Evolutionary conservation across 2,888 invertebrate genomes (phyloP).

Genomic region (Pseudanteris insignis): DNA sequence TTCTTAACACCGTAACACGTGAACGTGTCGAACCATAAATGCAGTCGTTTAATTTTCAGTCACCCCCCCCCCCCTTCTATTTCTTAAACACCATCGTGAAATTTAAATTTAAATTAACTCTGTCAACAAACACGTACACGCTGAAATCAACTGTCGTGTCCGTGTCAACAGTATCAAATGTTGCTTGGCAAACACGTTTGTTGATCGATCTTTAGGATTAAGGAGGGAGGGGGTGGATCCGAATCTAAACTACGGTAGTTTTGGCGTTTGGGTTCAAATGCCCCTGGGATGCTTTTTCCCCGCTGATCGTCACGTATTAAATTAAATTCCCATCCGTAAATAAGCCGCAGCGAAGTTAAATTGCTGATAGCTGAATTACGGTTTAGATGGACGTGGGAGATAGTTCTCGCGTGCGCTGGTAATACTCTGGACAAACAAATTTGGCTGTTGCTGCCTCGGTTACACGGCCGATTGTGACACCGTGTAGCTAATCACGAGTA

Average conservation of each 20-base stretch:
- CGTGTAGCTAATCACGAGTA: constrained; percentile 17
- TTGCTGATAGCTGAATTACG: constrained; percentile 15
- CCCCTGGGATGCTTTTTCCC: no score
- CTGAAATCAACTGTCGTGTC: not conserved
- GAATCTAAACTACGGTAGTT: no score
- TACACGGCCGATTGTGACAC: constrained; percentile 17
- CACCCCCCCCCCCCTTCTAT: not conserved
- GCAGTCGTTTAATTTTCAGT: constrained; percentile 1
- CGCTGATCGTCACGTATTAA: no score
- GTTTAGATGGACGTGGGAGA: constrained; percentile 5
- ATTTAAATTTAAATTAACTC: no score
- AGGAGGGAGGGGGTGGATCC: no score
- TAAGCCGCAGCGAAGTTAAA: constrained; percentile 3
- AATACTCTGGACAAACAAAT: constrained; percentile 16
- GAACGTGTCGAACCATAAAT: not conserved
- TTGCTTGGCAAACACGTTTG: not conserved
- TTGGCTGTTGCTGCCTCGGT: constrained; percentile 12
- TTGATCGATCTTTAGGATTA: no score
- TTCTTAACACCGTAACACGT: constrained; percentile 6
- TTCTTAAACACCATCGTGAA: no score
- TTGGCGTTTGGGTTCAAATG: no score
- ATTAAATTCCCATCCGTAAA: constrained; percentile 15
- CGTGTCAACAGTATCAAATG: constrained; percentile 6
- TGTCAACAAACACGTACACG: no score
- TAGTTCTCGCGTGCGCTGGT: not conserved